These are phyloP conservation scores for Pseudopleuronectes americanus DNA, from an alignment of 2,797 vertebrate genomes.

Conservation along the genomic window DNA sequence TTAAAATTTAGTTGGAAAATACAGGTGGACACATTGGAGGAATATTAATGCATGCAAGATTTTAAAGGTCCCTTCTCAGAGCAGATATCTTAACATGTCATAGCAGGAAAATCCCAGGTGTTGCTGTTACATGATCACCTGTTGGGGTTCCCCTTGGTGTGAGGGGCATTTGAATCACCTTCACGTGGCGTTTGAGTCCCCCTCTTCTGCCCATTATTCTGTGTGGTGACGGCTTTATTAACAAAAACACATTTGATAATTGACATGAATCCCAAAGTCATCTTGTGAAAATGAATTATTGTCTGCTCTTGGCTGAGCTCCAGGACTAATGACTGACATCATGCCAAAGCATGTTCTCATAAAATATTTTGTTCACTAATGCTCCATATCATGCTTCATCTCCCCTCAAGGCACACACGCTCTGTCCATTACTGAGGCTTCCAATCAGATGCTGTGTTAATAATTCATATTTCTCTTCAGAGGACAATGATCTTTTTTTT, in stretches of 20 bases:
- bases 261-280: not conserved
- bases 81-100: too few species aligned
- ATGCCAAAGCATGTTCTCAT: conserved; percentile 23
- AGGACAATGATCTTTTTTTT: not conserved
- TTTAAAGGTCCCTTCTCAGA: too few species aligned
- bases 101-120: too few species aligned
- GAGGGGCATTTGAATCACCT: too few species aligned
- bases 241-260: not conserved
- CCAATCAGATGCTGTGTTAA: conserved; percentile 42
- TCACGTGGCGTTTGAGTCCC: too few species aligned
- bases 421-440: conserved; percentile 38
- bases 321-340: conserved; percentile 3
- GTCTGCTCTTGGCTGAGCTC: not conserved
- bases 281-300: not conserved
- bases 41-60: too few species aligned
- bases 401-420: not conserved
- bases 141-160: too few species aligned
- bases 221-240: too few species aligned
- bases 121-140: too few species aligned
- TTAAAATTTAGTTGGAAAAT: too few species aligned
- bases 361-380: conserved; percentile 31
- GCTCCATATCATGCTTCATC: not conserved
- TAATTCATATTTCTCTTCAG: conserved; percentile 36
- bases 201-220: not conserved
- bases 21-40: too few species aligned